phyloP scores from a whole-genome alignment of 2,888 invertebrate genomes.

The Thelaira solivaga region DNA sequence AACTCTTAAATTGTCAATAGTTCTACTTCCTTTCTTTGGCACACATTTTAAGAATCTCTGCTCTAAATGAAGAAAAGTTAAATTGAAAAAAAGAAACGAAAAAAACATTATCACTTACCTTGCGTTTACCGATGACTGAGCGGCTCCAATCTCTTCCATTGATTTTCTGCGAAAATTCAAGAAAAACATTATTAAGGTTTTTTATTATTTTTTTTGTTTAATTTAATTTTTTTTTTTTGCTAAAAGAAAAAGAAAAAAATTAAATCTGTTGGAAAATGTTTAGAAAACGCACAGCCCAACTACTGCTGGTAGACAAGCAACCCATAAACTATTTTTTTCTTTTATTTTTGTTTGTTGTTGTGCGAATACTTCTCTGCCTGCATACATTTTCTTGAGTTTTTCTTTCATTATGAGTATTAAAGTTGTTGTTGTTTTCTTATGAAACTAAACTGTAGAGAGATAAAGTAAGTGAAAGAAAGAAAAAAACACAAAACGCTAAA shows the following conservation, averaged over 20 bases:
- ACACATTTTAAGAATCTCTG: slow-evolving; percentile 21
- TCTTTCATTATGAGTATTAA: background rate
- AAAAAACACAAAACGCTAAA: slow-evolving; percentile 55
- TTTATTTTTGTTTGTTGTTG: slow-evolving; percentile 2
- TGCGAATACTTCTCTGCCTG: too few relatives aligned
- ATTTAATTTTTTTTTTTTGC: slow-evolving; percentile 7
- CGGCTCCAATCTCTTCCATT: slow-evolving; percentile 90
- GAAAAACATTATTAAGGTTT: slow-evolving; percentile 57
- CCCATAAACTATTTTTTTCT: background rate
- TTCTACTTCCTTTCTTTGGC: background rate
- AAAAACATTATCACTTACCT: slow-evolving; percentile 85
- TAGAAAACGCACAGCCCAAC: slow-evolving; percentile 43
- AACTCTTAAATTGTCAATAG: background rate
- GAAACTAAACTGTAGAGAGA: slow-evolving; percentile 27
- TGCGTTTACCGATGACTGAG: slow-evolving; percentile 88
- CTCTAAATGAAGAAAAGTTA: background rate
- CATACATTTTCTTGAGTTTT: slow-evolving; percentile 43
- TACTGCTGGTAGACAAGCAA: background rate
- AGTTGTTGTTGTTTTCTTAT: slow-evolving; percentile 30
- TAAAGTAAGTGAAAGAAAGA: background rate
- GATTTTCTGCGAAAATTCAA: slow-evolving; percentile 85
- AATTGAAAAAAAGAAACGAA: slow-evolving; percentile 16
- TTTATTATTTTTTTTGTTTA: slow-evolving; percentile 25
- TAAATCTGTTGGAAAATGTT: slow-evolving; percentile 65
- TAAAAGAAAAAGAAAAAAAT: too few relatives aligned